A percentile compares a stretch with the other conserved stretches of the same genome.
These are phyloP conservation scores for Chromis chromis DNA, from an alignment of 2,797 vertebrate species.

Conservation along the genomic window DNA sequence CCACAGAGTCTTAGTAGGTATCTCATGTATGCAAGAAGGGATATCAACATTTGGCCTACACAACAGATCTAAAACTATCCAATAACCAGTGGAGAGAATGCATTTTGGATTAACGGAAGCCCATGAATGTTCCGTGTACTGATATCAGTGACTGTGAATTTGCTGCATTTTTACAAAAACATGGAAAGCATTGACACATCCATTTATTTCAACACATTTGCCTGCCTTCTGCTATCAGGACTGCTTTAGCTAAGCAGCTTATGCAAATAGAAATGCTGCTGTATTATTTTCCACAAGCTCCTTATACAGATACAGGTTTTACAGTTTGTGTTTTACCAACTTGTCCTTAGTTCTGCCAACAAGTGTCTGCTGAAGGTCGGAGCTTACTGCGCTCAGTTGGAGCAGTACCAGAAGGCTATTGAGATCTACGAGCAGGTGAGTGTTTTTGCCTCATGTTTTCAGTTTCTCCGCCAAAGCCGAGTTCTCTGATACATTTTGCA, in stretches of 20 bases:
- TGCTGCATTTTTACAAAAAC: too few species aligned
- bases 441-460: not conserved
- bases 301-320: not conserved
- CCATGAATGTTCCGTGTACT: too few species aligned
- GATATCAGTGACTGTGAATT: too few species aligned
- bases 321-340: not conserved
- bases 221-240: too few species aligned
- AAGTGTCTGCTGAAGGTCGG: slow-evolving; percentile 99
- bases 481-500: not conserved
- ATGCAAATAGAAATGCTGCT: not conserved
- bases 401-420: slow-evolving; percentile 96
- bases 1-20: too few species aligned
- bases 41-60: too few species aligned
- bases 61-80: too few species aligned
- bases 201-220: too few species aligned
- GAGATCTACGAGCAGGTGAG: slow-evolving; percentile 98
- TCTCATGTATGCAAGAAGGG: too few species aligned
- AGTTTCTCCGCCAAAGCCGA: not conserved
- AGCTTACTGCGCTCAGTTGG: slow-evolving; percentile 93
- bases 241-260: not conserved
- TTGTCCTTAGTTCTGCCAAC: slow-evolving; percentile 91
- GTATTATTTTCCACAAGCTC: not conserved
- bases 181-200: too few species aligned
- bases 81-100: too few species aligned
- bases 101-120: too few species aligned